These are phyloP conservation scores for Phenganax marumi DNA, from an alignment of 92 coral and sea anemone species.

Conservation along the genomic window DNA sequence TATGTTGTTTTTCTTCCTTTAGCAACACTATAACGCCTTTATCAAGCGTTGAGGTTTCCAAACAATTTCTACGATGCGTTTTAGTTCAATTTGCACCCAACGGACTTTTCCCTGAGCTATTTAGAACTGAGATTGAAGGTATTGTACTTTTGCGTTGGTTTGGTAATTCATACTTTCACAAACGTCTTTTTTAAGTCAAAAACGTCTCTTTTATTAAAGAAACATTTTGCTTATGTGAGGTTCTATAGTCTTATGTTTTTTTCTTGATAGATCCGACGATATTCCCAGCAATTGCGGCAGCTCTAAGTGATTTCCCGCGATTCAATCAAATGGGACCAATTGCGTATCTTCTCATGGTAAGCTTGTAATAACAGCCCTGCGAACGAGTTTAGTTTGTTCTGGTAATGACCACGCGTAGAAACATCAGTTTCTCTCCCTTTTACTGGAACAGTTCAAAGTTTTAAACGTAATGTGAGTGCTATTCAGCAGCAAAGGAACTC, in stretches of 20 bases:
- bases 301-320: constrained; percentile 81
- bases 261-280: constrained; percentile 69
- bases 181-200: background rate
- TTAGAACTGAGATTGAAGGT: constrained; percentile 82
- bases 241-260: background rate
- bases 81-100: constrained; percentile 94
- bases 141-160: background rate
- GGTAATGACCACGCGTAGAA: background rate
- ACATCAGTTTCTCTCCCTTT: background rate
- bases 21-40: constrained; percentile 85
- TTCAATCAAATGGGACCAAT: constrained; percentile 99
- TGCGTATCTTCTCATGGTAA: constrained; percentile 90
- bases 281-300: constrained; percentile 75
- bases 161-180: background rate
- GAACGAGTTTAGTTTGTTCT: background rate
- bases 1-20: constrained; percentile 18
- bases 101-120: constrained; percentile 92
- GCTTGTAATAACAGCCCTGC: background rate
- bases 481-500: too few species aligned
- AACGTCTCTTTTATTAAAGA: background rate
- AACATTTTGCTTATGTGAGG: background rate
- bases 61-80: constrained; percentile 92
- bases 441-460: too few species aligned
- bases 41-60: constrained; percentile 92
- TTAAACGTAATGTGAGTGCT: too few species aligned